These are phyloP conservation scores for Orthosia incerta DNA, from an alignment of 2,888 invertebrate species.

Conservation along the genomic window DNA sequence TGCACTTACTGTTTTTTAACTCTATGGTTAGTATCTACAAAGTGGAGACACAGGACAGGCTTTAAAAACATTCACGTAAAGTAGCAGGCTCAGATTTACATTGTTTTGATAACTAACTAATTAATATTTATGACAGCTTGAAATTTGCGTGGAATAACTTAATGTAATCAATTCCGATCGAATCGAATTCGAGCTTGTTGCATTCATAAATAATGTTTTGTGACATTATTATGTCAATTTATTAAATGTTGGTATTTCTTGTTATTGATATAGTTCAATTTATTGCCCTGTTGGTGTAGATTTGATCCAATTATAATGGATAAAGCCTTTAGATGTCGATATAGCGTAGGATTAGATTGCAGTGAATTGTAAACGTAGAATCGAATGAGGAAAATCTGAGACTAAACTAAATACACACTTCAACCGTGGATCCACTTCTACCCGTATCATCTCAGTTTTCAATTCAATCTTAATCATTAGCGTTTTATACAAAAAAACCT, in stretches of 20 bases:
- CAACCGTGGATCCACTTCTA: no score
- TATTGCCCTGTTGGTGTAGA: not conserved
- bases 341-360: not conserved
- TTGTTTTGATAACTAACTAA: constrained; percentile 11
- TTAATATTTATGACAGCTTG: constrained; percentile 26
- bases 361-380: not conserved
- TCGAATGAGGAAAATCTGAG: not conserved
- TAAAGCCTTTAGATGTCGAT: not conserved
- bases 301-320: constrained; percentile 14
- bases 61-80: not conserved
- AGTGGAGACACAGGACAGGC: not conserved
- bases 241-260: constrained; percentile 11
- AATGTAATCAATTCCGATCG: constrained; percentile 33
- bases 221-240: constrained; percentile 22
- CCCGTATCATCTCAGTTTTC: not conserved
- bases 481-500: no score
- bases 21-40: not conserved
- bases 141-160: constrained; percentile 44
- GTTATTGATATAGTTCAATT: not conserved
- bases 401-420: not conserved
- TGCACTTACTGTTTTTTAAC: not conserved
- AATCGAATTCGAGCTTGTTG: constrained; percentile 18
- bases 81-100: not conserved
- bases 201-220: constrained; percentile 25
- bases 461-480: not conserved